A percentile compares a stretch with the other conserved stretches of the same genome.
These are phyloP conservation scores for Clunio marinus DNA, from an alignment of 2,888 invertebrate genomes.

Conservation along the genomic window DNA sequence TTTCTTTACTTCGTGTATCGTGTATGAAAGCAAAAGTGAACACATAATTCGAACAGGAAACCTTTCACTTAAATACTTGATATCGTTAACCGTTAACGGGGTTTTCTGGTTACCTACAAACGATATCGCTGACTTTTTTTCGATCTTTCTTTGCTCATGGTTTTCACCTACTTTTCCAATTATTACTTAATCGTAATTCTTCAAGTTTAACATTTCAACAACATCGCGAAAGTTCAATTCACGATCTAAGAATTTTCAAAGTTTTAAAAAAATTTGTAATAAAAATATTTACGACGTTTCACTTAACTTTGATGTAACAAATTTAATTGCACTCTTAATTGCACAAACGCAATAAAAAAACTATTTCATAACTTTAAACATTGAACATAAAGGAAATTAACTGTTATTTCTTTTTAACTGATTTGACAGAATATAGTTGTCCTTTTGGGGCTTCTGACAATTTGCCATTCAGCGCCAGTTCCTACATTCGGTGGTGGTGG, in stretches of 20 bases:
- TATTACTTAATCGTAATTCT: not conserved
- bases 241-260: no score
- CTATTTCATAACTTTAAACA: no score
- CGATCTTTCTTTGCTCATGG: constrained; percentile 1
- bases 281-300: no score
- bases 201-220: no score
- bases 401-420: not conserved
- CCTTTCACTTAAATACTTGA: not conserved
- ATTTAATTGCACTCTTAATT: no score
- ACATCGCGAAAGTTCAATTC: no score
- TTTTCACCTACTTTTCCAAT: constrained; percentile 7
- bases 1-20: no score
- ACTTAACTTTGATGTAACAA: no score
- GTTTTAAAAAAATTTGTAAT: no score
- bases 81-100: not conserved
- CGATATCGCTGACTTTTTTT: not conserved
- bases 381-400: no score
- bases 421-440: constrained; percentile 21
- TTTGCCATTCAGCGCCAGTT: not conserved
- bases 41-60: not conserved
- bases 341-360: no score
- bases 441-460: constrained; percentile 15
- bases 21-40: not conserved
- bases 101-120: not conserved
- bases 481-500: constrained; percentile 28